Evolutionary conservation across 1,140 invertebrate species (phyloP).

Genomic region (roundworm (Caenorhabditis elegans)): DNA sequence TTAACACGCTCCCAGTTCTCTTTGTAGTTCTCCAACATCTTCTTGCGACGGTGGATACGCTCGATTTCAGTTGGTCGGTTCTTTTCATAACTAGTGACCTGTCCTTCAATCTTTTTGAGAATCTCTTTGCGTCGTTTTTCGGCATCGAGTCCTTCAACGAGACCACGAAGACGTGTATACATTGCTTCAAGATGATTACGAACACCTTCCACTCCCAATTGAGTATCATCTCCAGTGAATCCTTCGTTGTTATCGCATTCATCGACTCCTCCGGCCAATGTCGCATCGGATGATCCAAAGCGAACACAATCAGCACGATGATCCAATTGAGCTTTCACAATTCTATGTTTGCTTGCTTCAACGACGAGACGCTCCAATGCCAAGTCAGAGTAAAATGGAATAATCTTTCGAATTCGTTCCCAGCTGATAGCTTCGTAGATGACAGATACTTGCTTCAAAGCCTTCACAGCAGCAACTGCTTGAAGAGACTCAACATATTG

Average conservation of each 20-base stretch:
- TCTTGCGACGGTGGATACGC: conserved; percentile 57
- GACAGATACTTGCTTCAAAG: conserved; percentile 61
- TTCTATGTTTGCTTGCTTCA: conserved; percentile 59
- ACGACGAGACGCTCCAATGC: conserved; percentile 60
- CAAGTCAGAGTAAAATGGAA: conserved; percentile 57
- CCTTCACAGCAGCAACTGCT: conserved; percentile 58
- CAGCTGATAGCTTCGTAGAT: conserved; percentile 63
- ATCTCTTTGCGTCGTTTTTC: conserved; percentile 10
- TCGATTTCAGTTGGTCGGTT: conserved; percentile 59
- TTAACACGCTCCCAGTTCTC: conserved; percentile 56
- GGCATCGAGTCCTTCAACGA: conserved; percentile 49
- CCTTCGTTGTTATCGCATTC: conserved; percentile 27
- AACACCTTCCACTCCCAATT: conserved; percentile 52
- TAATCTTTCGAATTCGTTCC: conserved; percentile 55
- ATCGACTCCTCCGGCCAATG: conserved; percentile 60
- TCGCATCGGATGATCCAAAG: conserved; percentile 57
- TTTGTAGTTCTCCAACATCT: conserved; percentile 63
- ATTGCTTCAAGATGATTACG: conserved; percentile 54
- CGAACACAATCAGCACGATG: conserved; percentile 59
- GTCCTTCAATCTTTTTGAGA: conserved; percentile 52
- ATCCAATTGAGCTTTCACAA: conserved; percentile 58
- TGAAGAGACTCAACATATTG: conserved; percentile 49
- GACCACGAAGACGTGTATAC: conserved; percentile 53
- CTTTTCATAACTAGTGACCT: conserved; percentile 51
- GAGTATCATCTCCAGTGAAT: conserved; percentile 41